Evolutionary conservation across 2,888 invertebrate genomes (phyloP).

Genomic region (Macropis europaea): DNA sequence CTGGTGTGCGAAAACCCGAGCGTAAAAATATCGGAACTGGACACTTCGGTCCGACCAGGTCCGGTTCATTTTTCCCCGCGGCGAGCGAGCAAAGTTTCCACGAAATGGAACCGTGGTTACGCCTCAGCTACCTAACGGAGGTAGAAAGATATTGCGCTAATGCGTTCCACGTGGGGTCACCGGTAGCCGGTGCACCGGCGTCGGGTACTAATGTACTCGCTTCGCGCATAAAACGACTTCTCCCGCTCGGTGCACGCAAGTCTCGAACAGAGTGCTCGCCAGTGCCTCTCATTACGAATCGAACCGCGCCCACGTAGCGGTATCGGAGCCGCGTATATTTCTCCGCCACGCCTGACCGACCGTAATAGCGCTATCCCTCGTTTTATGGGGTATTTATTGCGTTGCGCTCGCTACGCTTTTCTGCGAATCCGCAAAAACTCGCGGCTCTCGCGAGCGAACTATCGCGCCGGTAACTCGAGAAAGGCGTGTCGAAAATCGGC

Average conservation of each 20-base stretch:
- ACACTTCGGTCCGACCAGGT: conserved; percentile 52
- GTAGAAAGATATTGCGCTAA: conserved; percentile 63
- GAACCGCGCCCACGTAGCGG: conserved; percentile 76
- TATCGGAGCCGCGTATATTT: conserved; percentile 68
- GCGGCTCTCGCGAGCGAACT: not conserved
- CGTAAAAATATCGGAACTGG: conserved; percentile 54
- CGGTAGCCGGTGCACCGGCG: conserved; percentile 58
- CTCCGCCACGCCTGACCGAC: conserved; percentile 63
- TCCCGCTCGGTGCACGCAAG: conserved; percentile 19
- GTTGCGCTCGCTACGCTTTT: conserved; percentile 39
- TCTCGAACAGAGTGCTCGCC: conserved; percentile 22
- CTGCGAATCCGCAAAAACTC: conserved; percentile 42
- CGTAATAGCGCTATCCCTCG: conserved; percentile 47
- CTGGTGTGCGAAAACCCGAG: not conserved
- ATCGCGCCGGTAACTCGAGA: conserved; percentile 46
- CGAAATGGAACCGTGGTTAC: conserved; percentile 62
- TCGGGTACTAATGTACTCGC: conserved; percentile 41
- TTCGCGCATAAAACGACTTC: conserved; percentile 42
- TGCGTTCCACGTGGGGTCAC: conserved; percentile 66
- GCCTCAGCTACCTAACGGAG: conserved; percentile 64
- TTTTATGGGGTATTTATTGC: conserved; percentile 47
- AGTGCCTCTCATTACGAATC: conserved; percentile 71
- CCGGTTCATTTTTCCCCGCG: conserved; percentile 56
- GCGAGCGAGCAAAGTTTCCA: conserved; percentile 43
- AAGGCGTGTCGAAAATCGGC: conserved; percentile 49